Conservation (phyloP, 2,888 invertebrate genomes). For the Cephus pygmeus region DNA sequence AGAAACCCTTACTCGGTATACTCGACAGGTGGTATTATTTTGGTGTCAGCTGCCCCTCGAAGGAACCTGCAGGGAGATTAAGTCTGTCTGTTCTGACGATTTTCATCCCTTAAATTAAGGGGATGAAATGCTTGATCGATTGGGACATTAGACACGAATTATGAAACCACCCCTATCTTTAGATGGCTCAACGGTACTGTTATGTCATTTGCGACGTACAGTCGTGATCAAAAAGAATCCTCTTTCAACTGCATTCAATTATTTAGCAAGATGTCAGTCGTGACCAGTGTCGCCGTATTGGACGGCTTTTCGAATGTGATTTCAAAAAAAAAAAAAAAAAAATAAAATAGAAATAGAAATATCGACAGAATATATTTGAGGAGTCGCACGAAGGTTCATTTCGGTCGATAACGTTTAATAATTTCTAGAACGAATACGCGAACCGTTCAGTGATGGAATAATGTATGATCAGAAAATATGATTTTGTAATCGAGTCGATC, state of each 20-base stretch:
- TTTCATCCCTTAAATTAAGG: not conserved
- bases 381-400: not conserved
- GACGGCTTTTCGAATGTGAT: not conserved
- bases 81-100: not conserved
- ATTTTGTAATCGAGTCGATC: not conserved
- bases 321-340: too few relatives aligned
- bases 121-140: not conserved
- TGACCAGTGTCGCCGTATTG: not conserved
- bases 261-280: too few relatives aligned
- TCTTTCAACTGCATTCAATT: not conserved
- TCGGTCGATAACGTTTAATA: not conserved
- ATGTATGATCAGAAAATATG: not conserved
- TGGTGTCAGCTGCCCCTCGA: not conserved
- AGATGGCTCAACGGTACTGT: not conserved
- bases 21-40: not conserved
- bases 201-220: not conserved
- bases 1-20: not conserved
- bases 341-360: not conserved
- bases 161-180: not conserved
- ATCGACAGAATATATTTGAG: not conserved
- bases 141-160: not conserved
- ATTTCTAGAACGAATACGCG: not conserved
- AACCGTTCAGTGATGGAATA: not conserved
- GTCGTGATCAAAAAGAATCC: too few relatives aligned
- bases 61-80: not conserved